Percentiles rank a stretch among this genome's conserved stretches.
These are phyloP conservation scores for Argopecten irradians DNA, from an alignment of 1,140 invertebrate species.

Conservation along the genomic window DNA sequence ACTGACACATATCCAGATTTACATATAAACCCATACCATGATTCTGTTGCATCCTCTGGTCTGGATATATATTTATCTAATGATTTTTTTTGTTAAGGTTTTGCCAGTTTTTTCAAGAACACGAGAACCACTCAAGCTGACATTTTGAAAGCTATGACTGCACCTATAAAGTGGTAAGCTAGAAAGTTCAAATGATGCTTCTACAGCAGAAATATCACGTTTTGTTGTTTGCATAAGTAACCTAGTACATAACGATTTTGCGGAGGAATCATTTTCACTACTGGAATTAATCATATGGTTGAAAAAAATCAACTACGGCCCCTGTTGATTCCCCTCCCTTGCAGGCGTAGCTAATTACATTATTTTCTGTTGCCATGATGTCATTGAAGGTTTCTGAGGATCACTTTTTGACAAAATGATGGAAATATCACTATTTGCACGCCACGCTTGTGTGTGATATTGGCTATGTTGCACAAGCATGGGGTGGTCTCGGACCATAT, in stretches of 20 bases:
- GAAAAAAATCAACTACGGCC: slow-evolving; percentile 19
- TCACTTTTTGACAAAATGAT: slow-evolving; percentile 25
- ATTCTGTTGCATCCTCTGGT: background rate
- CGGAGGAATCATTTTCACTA: background rate
- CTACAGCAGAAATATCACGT: background rate
- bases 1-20: background rate
- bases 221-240: background rate
- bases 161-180: background rate
- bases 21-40: background rate
- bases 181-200: slow-evolving; percentile 2
- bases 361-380: slow-evolving; percentile 28
- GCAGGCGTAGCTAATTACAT: slow-evolving; percentile 45
- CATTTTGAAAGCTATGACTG: background rate
- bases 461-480: slow-evolving; percentile 34
- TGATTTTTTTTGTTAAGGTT: background rate
- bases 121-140: background rate
- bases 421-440: slow-evolving; percentile 30
- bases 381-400: slow-evolving; percentile 28
- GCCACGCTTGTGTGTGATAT: slow-evolving; percentile 29
- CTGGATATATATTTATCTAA: background rate
- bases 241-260: background rate
- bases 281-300: background rate
- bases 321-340: slow-evolving; percentile 46
- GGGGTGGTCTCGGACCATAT: slow-evolving; percentile 53
- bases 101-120: background rate